Evolutionary conservation across 2,113 vertebrate genomes (phyloP).

Genomic region (Pungitius pungitius): DNA sequence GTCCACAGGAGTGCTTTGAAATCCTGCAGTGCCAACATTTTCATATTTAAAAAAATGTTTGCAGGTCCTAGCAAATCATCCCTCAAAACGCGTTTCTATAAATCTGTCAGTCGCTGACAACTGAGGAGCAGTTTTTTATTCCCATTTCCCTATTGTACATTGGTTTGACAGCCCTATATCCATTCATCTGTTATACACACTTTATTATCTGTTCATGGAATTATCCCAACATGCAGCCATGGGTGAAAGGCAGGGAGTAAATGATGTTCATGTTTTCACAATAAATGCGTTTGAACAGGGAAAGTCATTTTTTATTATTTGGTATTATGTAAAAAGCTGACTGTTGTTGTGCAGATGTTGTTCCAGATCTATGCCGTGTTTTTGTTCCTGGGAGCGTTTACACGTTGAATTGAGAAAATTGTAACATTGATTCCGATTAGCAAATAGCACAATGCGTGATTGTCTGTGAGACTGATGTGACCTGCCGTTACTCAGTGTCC

Average conservation of each 20-base stretch:
- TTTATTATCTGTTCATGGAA: neutral
- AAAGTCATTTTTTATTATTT: neutral
- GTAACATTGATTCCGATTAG: neutral
- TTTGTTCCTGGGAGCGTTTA: neutral
- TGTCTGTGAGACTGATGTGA: neutral
- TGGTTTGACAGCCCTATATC: neutral
- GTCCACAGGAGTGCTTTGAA: constrained; percentile 32
- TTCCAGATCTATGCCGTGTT: neutral
- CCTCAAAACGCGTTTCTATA: neutral
- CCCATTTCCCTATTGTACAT: neutral
- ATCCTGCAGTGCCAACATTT: constrained; percentile 25
- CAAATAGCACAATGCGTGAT: constrained; percentile 2
- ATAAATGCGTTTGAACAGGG: neutral
- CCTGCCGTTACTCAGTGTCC: neutral
- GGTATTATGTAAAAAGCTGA: no score
- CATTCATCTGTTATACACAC: neutral
- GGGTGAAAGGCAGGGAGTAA: neutral
- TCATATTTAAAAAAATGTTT: constrained; percentile 20
- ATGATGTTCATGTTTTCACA: neutral
- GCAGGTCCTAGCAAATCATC: constrained; percentile 2
- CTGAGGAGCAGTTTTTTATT: neutral
- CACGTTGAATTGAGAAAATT: neutral
- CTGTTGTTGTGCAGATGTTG: neutral
- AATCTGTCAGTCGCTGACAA: constrained; percentile 10
- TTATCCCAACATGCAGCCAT: neutral